phyloP scores from a whole-genome alignment of 2,797 vertebrate genomes.

The Anisognathus igniventris region DNA sequence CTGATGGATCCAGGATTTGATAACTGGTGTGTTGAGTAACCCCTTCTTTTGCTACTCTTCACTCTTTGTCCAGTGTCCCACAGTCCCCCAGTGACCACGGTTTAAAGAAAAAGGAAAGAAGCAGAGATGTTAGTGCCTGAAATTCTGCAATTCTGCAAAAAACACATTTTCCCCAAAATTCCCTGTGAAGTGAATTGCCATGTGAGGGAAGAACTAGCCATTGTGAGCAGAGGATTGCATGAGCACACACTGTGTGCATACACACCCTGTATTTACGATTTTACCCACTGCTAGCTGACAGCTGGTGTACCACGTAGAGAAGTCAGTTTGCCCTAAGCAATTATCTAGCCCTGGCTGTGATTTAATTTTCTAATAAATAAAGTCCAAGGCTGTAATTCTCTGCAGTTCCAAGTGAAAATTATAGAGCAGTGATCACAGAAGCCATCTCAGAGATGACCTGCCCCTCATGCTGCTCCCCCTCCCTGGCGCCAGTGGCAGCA shows the following conservation, averaged over 20 bases:
- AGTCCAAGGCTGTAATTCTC: slow-evolving; percentile 13
- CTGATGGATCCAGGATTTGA: background rate
- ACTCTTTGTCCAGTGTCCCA: background rate
- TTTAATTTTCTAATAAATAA: slow-evolving; percentile 16
- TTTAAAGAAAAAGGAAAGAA: background rate
- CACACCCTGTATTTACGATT: background rate
- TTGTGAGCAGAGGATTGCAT: background rate
- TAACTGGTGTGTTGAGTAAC: background rate
- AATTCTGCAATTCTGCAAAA: background rate
- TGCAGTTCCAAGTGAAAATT: slow-evolving; percentile 3
- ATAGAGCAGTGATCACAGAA: background rate
- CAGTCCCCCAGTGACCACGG: background rate
- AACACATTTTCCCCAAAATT: background rate
- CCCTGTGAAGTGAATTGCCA: background rate
- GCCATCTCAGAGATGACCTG: background rate
- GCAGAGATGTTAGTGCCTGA: background rate
- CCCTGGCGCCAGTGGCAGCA: background rate
- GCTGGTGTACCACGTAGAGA: background rate
- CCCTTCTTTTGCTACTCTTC: background rate
- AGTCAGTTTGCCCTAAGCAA: background rate
- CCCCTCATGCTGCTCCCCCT: background rate
- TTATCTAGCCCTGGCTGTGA: background rate
- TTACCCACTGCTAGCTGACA: background rate
- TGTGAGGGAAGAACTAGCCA: background rate
- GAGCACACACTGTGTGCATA: background rate